Evolutionary conservation across 2,888 invertebrate species (phyloP).

Genomic region (Campopleginae sp.): DNA sequence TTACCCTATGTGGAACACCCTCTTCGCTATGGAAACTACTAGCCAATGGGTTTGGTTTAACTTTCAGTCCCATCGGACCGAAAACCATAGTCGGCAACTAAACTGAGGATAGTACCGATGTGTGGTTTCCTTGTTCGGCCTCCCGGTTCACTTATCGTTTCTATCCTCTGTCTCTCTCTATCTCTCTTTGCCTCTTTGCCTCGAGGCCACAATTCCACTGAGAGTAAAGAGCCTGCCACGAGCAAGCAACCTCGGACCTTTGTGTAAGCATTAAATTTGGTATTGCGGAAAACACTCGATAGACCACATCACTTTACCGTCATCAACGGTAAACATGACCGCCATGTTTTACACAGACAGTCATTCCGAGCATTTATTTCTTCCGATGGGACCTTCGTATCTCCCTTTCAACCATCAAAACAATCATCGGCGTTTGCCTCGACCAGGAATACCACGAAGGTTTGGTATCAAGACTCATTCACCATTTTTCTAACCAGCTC

Average conservation of each 20-base stretch:
- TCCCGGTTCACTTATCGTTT: constrained; percentile 39
- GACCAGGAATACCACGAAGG: neutral
- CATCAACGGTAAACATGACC: constrained; percentile 19
- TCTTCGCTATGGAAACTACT: neutral
- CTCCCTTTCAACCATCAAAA: neutral
- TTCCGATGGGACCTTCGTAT: neutral
- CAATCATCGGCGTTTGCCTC: neutral
- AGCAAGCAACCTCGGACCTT: constrained; percentile 68
- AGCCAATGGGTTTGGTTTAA: constrained; percentile 45
- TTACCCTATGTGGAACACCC: neutral
- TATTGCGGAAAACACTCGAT: constrained; percentile 67
- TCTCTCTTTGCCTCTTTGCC: constrained; percentile 29
- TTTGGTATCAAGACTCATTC: neutral
- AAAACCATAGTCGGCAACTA: constrained; percentile 47
- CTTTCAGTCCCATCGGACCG: constrained; percentile 59
- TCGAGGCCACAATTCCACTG: constrained; percentile 71
- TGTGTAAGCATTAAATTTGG: constrained; percentile 74
- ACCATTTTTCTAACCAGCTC: no score
- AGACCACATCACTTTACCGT: constrained; percentile 37
- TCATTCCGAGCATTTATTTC: neutral
- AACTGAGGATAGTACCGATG: constrained; percentile 45
- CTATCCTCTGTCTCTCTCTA: constrained; percentile 1
- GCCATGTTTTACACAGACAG: constrained; percentile 39
- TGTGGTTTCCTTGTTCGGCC: constrained; percentile 42
- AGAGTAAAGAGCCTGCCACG: constrained; percentile 67